These are phyloP conservation scores for Ictalurus punctatus DNA, from an alignment of 2,113 vertebrate genomes.

Conservation along the genomic window DNA sequence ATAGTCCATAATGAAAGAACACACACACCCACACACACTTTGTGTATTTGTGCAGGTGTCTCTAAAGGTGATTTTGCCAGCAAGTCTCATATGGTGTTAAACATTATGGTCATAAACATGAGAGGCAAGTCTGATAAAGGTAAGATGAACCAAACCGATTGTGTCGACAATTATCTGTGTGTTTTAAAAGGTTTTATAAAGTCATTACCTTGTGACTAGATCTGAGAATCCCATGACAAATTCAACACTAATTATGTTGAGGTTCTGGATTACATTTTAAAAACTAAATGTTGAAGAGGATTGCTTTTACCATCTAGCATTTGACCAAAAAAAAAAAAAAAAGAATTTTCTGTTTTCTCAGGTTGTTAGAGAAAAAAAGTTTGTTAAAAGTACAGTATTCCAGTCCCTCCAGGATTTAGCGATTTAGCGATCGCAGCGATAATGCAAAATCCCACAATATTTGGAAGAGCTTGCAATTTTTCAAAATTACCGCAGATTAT, in stretches of 20 bases:
- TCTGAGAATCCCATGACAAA: background rate
- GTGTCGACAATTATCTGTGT: background rate
- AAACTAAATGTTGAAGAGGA: background rate
- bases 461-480: too few species aligned
- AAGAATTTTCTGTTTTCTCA: too few species aligned
- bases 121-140: constrained; percentile 30
- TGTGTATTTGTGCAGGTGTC: constrained; percentile 37
- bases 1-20: background rate
- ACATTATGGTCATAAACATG: constrained; percentile 51
- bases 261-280: background rate
- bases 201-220: background rate
- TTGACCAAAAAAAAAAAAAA: background rate
- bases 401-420: too few species aligned
- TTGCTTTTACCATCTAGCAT: background rate
- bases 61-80: constrained; percentile 58
- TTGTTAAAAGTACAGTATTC: background rate
- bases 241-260: background rate
- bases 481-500: too few species aligned
- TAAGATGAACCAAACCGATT: constrained; percentile 12
- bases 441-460: too few species aligned
- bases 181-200: background rate
- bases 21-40: too few species aligned
- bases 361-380: too few species aligned
- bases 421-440: too few species aligned
- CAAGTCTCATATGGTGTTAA: constrained; percentile 56